Base-by-base conservation (phyloP, 2,797 vertebrate genomes). In the Muraenolepis orangiensis region DNA sequence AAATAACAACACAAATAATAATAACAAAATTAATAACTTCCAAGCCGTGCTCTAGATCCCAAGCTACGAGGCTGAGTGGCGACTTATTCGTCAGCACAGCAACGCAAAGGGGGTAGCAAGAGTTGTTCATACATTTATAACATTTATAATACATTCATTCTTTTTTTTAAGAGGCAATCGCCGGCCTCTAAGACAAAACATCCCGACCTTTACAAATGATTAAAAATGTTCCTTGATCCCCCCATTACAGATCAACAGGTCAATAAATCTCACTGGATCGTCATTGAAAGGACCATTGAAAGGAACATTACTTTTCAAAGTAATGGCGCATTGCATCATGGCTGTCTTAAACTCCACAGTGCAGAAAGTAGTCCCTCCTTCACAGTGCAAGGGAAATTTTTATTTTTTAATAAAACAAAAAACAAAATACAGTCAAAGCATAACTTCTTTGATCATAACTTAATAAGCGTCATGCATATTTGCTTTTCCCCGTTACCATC, bases 311-410 rank as follows among this genome's bases (percentile, higher is more conserved):
- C 18, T 51, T 51, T 51, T 51, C 46, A 51, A 51, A 51, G 46
- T 51, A 51, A 51, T 51, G 46, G 18, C 46, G 16, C 46, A n/a
- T n/a, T n/a, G 46, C 18, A n/a, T 51, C 46, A 20, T 51, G 18
- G 18, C 46, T 5, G 18, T 6, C 46, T 51, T 51, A 20, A 80
- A 36, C 78, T 84, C 86, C 86, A 88, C 84, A 89, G 84, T 78
- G 81, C 80, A 85, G 80, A 86, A 34, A 51, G 18, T 85, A 87
- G 81, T 66, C 77, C 83, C 79, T 86, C 82, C 76, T 91, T 92
- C 90, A 90, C 90, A 90, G 88, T 87, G 70, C 76, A 10, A 84
- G 64, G 51, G 78, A 74, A 67, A 83, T n/a, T n/a, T n/a, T n/a
- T n/a, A n/a, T n/a, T n/a, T n/a, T n/a, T n/a, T n/a, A n/a, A n/a